These are phyloP conservation scores for Hydractinia echinata DNA, from an alignment of 30 jellyfish, hydroid and myxozoan genomes.

Conservation along the genomic window DNA sequence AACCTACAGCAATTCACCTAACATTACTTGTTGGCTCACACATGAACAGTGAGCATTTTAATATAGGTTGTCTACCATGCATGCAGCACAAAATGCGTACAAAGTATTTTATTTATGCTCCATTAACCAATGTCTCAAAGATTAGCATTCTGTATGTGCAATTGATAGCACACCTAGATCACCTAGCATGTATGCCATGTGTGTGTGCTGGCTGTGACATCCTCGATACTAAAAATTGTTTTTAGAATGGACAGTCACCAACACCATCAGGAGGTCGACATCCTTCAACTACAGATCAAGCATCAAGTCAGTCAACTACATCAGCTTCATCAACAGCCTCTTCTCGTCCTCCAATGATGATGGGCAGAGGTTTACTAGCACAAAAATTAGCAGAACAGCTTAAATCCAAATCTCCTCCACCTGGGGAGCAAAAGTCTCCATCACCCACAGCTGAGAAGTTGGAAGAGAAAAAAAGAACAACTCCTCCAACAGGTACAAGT, in stretches of 20 bases:
- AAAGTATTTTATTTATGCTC: no score
- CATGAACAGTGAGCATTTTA: no score
- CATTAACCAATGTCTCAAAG: no score
- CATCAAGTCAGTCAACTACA: no score
- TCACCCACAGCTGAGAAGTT: conserved; percentile 6
- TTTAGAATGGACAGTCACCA: conserved; percentile 36
- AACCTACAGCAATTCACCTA: no score
- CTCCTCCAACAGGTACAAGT: neutral
- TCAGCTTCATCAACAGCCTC: neutral
- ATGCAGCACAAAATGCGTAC: no score
- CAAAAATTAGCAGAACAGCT: conserved; percentile 17
- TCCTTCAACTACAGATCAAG: neutral
- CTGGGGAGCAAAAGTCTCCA: conserved; percentile 33
- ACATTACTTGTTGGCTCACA: no score
- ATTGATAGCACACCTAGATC: neutral
- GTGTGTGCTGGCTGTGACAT: no score
- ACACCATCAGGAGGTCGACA: conserved; percentile 29
- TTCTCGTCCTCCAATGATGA: conserved; percentile 9
- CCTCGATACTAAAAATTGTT: neutral
- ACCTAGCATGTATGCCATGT: no score
- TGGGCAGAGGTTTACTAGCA: conserved; percentile 30
- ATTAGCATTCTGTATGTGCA: no score
- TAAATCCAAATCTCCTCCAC: conserved; percentile 1
- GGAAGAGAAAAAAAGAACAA: neutral
- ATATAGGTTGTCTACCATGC: no score